Evolutionary conservation across 2,888 invertebrate genomes (phyloP), one percentile per base, ranked within the genome.

Genomic region (Zonitis immaculata): DNA sequence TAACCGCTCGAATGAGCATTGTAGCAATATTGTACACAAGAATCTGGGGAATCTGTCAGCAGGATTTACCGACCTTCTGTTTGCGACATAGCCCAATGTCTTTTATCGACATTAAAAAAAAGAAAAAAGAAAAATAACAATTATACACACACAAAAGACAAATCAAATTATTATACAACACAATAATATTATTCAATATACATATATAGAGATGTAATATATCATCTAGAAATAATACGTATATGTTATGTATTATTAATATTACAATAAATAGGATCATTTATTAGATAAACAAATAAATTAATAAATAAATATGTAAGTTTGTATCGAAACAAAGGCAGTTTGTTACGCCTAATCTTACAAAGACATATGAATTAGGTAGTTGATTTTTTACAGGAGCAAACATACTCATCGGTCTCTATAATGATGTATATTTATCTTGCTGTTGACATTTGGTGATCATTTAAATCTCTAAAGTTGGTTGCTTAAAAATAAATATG

Each of bases 21-120:
- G 60, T 60, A 57, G 61, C 66, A 69, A 70, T 71, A 69, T 69
- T 70, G 69, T 64, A 64, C 59, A 53, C 55, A 65, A 62, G 71
- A 71, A 73, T 72, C 65, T 64, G 46, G 58, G 64, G 72, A 72
- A 73, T 73, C 71, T 72, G 71, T 72, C 73, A 70, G 58, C 68
- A 66, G 68, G 65, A 73, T 73, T 73, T 72, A 73, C 69, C 65
- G 64, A 59, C 68, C 54, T 58, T 57, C 59, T 63, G 61, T 46
- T 54, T 48, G 59, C 60, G 62, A 64, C 61, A 61, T 59, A 60
- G 59, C 3, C 49, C 39, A 50, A 30, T 45, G 26, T 51, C 50
- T 58, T 51, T 54, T 39, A 11, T 20, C 48, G 46, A 47, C 49
- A n/a, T n/a, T n/a, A n/a, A n/a, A n/a, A n/a, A n/a, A n/a, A n/a